Evolutionary conservation across 2,113 vertebrate species (phyloP).

Genomic region (Oophaga pumilio): DNA sequence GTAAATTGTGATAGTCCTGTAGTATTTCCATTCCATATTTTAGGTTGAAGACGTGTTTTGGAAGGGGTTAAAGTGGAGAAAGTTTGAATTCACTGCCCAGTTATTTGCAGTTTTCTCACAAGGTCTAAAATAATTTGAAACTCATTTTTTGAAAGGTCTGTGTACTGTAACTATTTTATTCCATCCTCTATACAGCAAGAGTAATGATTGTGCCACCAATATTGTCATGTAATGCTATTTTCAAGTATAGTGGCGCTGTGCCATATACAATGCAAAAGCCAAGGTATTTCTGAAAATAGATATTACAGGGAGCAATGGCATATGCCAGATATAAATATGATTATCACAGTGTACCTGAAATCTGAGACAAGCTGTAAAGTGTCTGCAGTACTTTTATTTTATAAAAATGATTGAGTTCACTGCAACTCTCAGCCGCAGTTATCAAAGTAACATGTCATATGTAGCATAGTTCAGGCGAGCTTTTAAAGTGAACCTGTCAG

Average conservation of each 20-base stretch:
- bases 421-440: constrained; percentile 14
- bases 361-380: constrained; percentile 20
- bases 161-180: constrained; percentile 55
- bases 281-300: constrained; percentile 52
- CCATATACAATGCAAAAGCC: constrained; percentile 51
- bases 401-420: constrained; percentile 27
- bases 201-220: constrained; percentile 58
- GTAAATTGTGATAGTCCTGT: background rate
- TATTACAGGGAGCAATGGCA: constrained; percentile 34
- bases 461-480: background rate
- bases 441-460: constrained; percentile 1
- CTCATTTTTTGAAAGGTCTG: constrained; percentile 52
- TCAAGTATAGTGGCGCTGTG: constrained; percentile 52
- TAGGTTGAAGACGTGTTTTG: background rate
- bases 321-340: constrained; percentile 39
- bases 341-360: constrained; percentile 17
- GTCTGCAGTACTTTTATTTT: constrained; percentile 7
- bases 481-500: too few species aligned
- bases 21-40: background rate
- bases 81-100: constrained; percentile 17
- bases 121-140: constrained; percentile 55
- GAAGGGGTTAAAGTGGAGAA: constrained; percentile 28
- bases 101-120: constrained; percentile 42
- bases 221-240: constrained; percentile 57
- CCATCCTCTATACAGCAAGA: constrained; percentile 49